Evolutionary conservation across 2,113 vertebrate genomes (phyloP).

Genomic region (Neoarius graeffei): DNA sequence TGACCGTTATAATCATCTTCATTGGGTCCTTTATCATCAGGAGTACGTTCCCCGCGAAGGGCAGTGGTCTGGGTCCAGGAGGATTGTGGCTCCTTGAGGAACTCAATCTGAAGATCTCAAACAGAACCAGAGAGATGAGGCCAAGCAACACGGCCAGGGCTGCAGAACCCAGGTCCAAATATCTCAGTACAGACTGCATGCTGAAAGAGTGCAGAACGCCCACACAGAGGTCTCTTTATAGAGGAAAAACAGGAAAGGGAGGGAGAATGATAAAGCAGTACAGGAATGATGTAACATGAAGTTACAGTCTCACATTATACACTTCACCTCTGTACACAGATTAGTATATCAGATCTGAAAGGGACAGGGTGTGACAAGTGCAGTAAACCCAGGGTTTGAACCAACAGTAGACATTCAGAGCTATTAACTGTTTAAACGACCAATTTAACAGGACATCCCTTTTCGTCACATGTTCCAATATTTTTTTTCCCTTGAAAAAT

Average conservation of each 20-base stretch:
- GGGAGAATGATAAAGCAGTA: not conserved
- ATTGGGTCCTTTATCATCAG: conserved; percentile 34
- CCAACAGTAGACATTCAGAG: too few relatives aligned
- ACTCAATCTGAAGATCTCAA: conserved; percentile 43
- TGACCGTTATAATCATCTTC: conserved; percentile 27
- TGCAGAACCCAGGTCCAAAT: conserved; percentile 19
- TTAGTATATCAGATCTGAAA: not conserved
- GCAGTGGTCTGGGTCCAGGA: conserved; percentile 49
- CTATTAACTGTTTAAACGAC: too few relatives aligned
- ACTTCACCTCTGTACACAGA: not conserved
- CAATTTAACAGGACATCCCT: too few relatives aligned
- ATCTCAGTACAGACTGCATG: conserved; percentile 39
- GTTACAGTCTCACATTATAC: not conserved
- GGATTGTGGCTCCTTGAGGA: conserved; percentile 33
- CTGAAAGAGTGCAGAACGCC: not conserved
- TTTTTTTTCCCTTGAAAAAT: too few relatives aligned
- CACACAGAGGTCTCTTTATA: not conserved
- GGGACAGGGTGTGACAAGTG: not conserved
- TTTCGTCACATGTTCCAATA: too few relatives aligned
- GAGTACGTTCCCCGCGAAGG: conserved; percentile 42
- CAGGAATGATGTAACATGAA: not conserved
- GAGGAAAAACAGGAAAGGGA: not conserved
- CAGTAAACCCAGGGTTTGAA: too few relatives aligned
- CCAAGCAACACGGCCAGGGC: conserved; percentile 11
- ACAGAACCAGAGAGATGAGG: conserved; percentile 37